Evolutionary conservation across 2,797 vertebrate species (phyloP).

Genomic region (Pteronotus mesoamericanus): DNA sequence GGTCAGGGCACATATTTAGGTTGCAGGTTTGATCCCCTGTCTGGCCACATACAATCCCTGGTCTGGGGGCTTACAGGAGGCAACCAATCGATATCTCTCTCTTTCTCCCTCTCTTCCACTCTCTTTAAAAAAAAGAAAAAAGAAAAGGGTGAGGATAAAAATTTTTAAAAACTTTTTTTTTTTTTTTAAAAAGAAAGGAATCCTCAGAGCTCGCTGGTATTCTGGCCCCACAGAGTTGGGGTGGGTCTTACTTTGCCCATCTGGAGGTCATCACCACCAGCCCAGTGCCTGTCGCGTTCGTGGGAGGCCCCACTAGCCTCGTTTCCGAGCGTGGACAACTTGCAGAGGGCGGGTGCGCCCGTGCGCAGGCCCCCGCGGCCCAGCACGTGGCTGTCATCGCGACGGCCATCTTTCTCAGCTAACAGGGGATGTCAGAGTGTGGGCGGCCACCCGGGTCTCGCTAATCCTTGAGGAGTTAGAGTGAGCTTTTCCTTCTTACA

Average conservation of each 20-base stretch:
- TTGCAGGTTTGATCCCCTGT: neutral
- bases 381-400: rapidly evolving
- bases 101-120: too few species aligned
- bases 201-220: neutral
- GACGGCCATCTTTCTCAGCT: rapidly evolving
- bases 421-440: rapidly evolving
- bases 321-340: neutral
- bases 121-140: too few species aligned
- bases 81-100: too few species aligned
- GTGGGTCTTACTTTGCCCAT: neutral
- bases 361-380: rapidly evolving
- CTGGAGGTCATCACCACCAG: rapidly evolving
- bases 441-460: neutral
- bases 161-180: neutral
- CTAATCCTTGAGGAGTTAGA: neutral
- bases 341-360: rapidly evolving
- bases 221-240: rapidly evolving
- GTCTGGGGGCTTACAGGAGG: too few species aligned
- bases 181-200: neutral
- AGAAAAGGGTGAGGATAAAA: neutral
- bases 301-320: neutral
- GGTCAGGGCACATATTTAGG: too few species aligned
- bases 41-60: neutral
- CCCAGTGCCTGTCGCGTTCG: neutral
- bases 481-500: neutral